Base-by-base conservation (phyloP, 1,140 invertebrate species). In the Pararge aegeria region DNA sequence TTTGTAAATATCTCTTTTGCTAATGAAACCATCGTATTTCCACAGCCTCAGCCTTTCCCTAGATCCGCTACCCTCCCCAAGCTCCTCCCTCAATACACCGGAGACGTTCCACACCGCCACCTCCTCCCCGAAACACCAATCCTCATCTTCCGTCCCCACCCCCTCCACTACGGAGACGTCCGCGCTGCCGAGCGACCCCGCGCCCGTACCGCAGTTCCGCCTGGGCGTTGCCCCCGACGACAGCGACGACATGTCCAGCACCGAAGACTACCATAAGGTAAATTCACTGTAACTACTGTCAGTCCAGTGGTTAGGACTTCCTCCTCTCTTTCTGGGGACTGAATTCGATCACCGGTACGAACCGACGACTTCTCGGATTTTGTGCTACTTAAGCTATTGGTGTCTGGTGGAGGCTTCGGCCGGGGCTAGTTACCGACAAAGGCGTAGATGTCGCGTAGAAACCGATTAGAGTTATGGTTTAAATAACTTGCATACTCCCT, bases 101-200 rank as follows among this genome's bases (percentile, higher is more conserved):
- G 94, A 95, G 66, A 95, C 94, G 0, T 95, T 94, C 75, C 94
- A 95, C 78, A 95, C 94, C n/a, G 94, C 94, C 0, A 82, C 91
- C 13, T 92, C 92, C 60, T 77, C 83, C 69, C 85, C 78, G 37
- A 75, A 73, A 56, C 55, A 68, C 44, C 73, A 70, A 1, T 73
- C 66, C 21, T 55, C 67, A 13, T 78, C 83, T 60, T 67, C 84
- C 34, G 54, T 57, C 5, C 61, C 63, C 24, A 64, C 75, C 5
- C 75, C 80, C 51, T 82, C 81, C 27, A 71, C 81, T 20, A 77
- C 84, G 42, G 74, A 78, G 13, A 78, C 68, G n/a, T 71, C 80
- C 0, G 75, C 72, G n/a, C 75, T 75, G 40, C 80, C 71, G 50
- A 71, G 71, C 48, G 61, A 60, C 66, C 64, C 37, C 56, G 34